Percentiles rank a stretch among this genome's conserved stretches.
Evolutionary conservation across 2,113 vertebrate species (phyloP).

Genomic region (Oceanodroma tethys): DNA sequence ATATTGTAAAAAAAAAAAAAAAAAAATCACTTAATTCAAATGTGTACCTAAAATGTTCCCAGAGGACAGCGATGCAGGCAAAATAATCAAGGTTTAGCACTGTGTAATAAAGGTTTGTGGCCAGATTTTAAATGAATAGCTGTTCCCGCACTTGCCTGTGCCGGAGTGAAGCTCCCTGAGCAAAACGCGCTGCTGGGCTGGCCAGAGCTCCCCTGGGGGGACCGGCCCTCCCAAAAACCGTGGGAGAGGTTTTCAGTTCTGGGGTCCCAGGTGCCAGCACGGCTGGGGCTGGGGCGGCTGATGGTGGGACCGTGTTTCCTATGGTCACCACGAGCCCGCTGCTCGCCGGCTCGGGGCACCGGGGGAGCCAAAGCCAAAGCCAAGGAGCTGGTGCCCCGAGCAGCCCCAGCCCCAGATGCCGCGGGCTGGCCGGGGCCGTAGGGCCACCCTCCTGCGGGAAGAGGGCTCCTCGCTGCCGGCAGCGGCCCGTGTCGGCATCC

Average conservation of each 20-base stretch:
- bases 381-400: neutral
- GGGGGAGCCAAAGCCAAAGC: neutral
- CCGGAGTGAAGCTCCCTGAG: neutral
- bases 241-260: neutral
- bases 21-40: slow-evolving; percentile 49
- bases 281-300: neutral
- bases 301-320: accelerated
- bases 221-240: neutral
- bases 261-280: accelerated
- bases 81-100: slow-evolving; percentile 17
- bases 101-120: slow-evolving; percentile 2
- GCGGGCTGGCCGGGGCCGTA: accelerated
- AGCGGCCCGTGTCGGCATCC: accelerated
- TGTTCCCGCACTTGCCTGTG: neutral
- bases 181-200: neutral
- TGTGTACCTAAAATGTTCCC: slow-evolving; percentile 48
- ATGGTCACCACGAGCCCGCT: accelerated
- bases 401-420: neutral
- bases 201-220: neutral
- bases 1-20: slow-evolving; percentile 29
- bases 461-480: accelerated
- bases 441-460: neutral
- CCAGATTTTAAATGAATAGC: neutral
- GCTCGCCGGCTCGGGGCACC: neutral
- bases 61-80: neutral